phyloP scores from a whole-genome alignment of 1,140 invertebrate genomes.

The Panagrolaimus sp. region DNA sequence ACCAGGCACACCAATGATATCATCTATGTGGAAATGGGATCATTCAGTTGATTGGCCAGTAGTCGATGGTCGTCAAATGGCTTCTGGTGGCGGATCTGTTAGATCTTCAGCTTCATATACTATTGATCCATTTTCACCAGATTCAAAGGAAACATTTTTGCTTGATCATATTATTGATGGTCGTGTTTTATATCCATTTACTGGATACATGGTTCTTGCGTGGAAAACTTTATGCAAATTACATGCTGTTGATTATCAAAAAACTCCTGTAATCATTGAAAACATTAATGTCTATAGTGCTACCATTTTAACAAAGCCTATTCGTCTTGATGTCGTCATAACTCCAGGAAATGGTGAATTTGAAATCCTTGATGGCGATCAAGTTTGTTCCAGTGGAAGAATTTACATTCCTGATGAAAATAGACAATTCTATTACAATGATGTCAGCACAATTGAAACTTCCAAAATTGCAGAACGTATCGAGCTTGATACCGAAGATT shows the following conservation, averaged over 20 bases:
- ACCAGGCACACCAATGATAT: constrained; percentile 78
- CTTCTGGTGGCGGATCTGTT: constrained; percentile 44
- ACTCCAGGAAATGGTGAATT: constrained; percentile 81
- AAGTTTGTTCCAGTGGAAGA: constrained; percentile 71
- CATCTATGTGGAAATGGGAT: constrained; percentile 80
- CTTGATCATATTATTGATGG: constrained; percentile 89
- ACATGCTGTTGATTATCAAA: constrained; percentile 69
- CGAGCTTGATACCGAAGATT: constrained; percentile 68
- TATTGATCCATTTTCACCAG: constrained; percentile 58
- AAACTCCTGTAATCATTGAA: constrained; percentile 77
- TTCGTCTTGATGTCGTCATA: constrained; percentile 80
- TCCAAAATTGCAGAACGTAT: constrained; percentile 61
- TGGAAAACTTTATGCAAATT: constrained; percentile 87
- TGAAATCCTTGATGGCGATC: constrained; percentile 80
- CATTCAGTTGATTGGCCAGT: constrained; percentile 67
- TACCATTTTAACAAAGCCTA: constrained; percentile 78
- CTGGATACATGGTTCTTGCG: constrained; percentile 82
- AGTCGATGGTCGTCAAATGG: constrained; percentile 58
- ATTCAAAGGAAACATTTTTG: constrained; percentile 68
- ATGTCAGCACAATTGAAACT: constrained; percentile 54
- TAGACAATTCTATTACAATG: constrained; percentile 48
- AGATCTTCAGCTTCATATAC: constrained; percentile 55
- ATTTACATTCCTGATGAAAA: constrained; percentile 68
- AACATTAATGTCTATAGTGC: constrained; percentile 80
- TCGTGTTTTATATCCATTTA: constrained; percentile 84